phyloP scores from a whole-genome alignment of 1,140 invertebrate genomes.

The Drosophila subobscura region DNA sequence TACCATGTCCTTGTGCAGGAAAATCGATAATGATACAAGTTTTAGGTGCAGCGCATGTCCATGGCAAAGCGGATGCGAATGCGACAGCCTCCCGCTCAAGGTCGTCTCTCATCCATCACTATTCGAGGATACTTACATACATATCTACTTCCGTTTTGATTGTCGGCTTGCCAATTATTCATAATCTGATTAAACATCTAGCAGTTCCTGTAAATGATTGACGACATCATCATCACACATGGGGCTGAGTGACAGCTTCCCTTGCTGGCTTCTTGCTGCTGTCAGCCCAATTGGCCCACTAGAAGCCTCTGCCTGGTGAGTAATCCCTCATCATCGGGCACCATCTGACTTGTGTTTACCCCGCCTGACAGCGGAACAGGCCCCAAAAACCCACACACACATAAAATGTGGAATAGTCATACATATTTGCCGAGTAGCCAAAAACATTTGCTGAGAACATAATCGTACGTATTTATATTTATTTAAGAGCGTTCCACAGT shows the following conservation, averaged over 20 bases:
- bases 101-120: conserved; percentile 3
- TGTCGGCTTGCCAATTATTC: conserved; percentile 3
- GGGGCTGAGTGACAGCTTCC: conserved; percentile 54
- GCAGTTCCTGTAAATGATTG: neutral
- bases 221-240: neutral
- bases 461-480: conserved; percentile 19
- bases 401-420: conserved; percentile 35
- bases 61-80: neutral
- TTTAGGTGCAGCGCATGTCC: conserved; percentile 21
- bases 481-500: conserved; percentile 11
- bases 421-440: conserved; percentile 26
- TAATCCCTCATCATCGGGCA: conserved; percentile 30
- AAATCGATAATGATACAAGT: conserved; percentile 26
- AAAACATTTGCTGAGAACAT: conserved; percentile 6
- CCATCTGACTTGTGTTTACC: conserved; percentile 8
- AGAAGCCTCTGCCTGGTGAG: conserved; percentile 26
- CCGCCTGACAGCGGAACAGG: conserved; percentile 33
- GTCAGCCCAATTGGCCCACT: conserved; percentile 56
- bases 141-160: neutral
- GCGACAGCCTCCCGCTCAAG: conserved; percentile 14
- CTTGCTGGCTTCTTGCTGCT: conserved; percentile 2
- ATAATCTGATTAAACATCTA: neutral
- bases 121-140: neutral
- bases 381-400: conserved; percentile 25
- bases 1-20: conserved; percentile 22